Evolutionary conservation across 2,113 vertebrate species (phyloP).

Genomic region (Nicator chloris): DNA sequence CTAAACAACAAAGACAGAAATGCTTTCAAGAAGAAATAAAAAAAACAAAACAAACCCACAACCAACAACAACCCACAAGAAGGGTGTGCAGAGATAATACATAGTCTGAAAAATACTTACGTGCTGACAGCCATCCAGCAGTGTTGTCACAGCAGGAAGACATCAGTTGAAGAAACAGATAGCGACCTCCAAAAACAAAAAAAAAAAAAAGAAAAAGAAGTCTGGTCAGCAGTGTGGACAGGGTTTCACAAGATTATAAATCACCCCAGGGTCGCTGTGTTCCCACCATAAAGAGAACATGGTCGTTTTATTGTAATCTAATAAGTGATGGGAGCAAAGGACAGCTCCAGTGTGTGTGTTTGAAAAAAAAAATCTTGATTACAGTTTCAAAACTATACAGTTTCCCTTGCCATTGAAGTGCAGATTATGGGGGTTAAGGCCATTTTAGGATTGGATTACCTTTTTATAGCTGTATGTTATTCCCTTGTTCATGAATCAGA

Average conservation of each 20-base stretch:
- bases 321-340: slow-evolving; percentile 88
- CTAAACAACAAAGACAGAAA: slow-evolving; percentile 73
- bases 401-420: slow-evolving; percentile 82
- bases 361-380: slow-evolving; percentile 84
- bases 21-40: slow-evolving; percentile 66
- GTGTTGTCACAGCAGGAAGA: slow-evolving; percentile 96
- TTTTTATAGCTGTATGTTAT: slow-evolving; percentile 83
- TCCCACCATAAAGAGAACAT: slow-evolving; percentile 86
- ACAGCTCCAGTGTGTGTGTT: slow-evolving; percentile 84
- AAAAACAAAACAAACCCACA: background rate
- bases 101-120: slow-evolving; percentile 80
- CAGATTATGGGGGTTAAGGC: slow-evolving; percentile 83
- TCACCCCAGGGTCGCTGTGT: slow-evolving; percentile 88
- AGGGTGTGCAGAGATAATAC: slow-evolving; percentile 75
- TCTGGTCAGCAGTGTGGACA: slow-evolving; percentile 83
- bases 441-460: slow-evolving; percentile 82
- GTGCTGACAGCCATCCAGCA: slow-evolving; percentile 91
- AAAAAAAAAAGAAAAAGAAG: slow-evolving; percentile 58
- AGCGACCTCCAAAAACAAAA: slow-evolving; percentile 72
- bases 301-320: slow-evolving; percentile 85
- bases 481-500: slow-evolving; percentile 83
- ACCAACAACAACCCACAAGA: slow-evolving; percentile 16
- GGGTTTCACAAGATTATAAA: slow-evolving; percentile 94
- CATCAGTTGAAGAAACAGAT: slow-evolving; percentile 94
- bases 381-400: slow-evolving; percentile 85